Conservation (phyloP, 2,888 invertebrate genomes). For the Brassicogethes aeneus region DNA sequence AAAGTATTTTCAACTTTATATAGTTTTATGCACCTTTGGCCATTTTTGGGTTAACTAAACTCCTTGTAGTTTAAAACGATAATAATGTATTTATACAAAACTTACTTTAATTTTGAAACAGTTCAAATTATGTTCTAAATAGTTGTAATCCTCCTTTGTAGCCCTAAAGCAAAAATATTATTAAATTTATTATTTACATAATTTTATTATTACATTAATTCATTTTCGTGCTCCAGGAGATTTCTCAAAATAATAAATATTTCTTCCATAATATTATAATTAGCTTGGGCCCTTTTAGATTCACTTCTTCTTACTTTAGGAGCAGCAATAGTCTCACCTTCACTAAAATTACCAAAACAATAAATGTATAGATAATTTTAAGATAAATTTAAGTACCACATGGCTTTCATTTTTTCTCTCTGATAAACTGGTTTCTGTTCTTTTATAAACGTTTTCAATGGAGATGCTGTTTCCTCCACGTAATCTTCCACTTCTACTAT, state of each 20-base stretch:
- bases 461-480: constrained; percentile 69
- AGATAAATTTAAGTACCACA: constrained; percentile 47
- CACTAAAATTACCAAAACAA: constrained; percentile 27
- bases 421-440: constrained; percentile 68
- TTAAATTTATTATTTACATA: too few species aligned
- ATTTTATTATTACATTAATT: constrained; percentile 31
- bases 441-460: constrained; percentile 55
- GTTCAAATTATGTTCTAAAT: too few species aligned
- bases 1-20: too few species aligned
- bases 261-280: constrained; percentile 43
- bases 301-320: constrained; percentile 36
- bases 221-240: constrained; percentile 40
- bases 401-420: constrained; percentile 51
- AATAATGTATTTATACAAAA: too few species aligned
- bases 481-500: constrained; percentile 76
- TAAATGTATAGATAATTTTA: constrained; percentile 1
- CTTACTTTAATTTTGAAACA: too few species aligned
- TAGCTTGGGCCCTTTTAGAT: constrained; percentile 38
- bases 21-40: too few species aligned
- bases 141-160: too few species aligned
- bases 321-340: constrained; percentile 33
- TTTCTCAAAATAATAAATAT: constrained; percentile 39
- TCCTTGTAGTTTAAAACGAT: too few species aligned
- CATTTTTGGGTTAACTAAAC: too few species aligned
- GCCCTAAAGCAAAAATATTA: too few species aligned